Percentiles rank a stretch among this genome's conserved stretches.
phyloP scores from a whole-genome alignment of 2,113 vertebrate genomes.

The Balaenoptera acutorostrata region DNA sequence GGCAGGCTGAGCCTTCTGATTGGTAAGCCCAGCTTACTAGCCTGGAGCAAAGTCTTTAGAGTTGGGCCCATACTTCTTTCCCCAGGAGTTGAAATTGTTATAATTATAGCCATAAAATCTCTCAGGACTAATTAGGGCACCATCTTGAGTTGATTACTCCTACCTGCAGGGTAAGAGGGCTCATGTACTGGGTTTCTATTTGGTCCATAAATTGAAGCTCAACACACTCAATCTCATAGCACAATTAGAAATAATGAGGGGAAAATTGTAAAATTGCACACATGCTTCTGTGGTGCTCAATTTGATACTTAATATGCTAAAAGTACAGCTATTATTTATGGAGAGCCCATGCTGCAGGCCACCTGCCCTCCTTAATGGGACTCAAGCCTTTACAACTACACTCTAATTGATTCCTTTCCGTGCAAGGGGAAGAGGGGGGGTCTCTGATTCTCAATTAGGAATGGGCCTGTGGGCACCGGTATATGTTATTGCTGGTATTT shows the following conservation, averaged over 20 bases:
- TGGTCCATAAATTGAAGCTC: constrained; percentile 34
- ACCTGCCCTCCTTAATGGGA: background rate
- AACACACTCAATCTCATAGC: constrained; percentile 33
- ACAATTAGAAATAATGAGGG: constrained; percentile 69
- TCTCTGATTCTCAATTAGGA: background rate
- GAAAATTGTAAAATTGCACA: constrained; percentile 63
- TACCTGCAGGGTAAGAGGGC: constrained; percentile 29
- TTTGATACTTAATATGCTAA: constrained; percentile 50
- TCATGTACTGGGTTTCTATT: constrained; percentile 15
- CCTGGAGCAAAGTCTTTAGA: background rate
- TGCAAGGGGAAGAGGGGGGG: background rate
- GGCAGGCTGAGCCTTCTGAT: background rate
- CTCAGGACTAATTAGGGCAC: constrained; percentile 54
- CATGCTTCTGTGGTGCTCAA: constrained; percentile 15
- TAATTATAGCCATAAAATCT: constrained; percentile 60
- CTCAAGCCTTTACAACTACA: background rate
- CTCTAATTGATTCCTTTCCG: background rate
- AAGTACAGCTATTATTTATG: constrained; percentile 36
- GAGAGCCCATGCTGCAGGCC: background rate
- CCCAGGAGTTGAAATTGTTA: constrained; percentile 38
- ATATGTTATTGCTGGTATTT: background rate
- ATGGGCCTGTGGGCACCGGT: background rate
- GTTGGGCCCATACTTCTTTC: background rate
- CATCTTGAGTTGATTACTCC: constrained; percentile 55
- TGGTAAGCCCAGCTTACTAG: background rate